phyloP scores from a whole-genome alignment of 2,797 vertebrate species.

The Dipus sagitta region DNA sequence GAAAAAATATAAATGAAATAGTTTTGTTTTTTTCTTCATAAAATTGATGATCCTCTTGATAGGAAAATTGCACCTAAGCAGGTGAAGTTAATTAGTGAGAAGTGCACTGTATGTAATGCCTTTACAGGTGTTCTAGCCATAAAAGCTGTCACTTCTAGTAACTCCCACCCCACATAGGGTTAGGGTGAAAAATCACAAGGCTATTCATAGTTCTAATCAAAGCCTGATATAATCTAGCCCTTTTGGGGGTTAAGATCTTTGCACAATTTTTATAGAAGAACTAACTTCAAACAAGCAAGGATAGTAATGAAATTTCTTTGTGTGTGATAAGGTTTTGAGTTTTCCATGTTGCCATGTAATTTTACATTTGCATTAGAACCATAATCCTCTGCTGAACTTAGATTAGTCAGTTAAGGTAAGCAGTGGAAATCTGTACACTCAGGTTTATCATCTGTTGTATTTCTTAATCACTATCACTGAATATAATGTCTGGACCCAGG shows the following conservation, averaged over 20 bases:
- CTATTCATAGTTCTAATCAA: background rate
- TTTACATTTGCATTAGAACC: background rate
- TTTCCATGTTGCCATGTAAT: background rate
- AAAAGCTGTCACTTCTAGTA: background rate
- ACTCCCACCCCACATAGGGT: background rate
- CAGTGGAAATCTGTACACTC: background rate
- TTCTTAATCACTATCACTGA: background rate
- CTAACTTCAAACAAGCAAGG: background rate
- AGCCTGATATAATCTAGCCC: background rate
- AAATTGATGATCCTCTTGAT: background rate
- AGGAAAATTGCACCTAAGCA: background rate
- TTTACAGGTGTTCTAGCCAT: background rate
- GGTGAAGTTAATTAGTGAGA: background rate
- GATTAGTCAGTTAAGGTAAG: background rate
- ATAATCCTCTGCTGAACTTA: background rate
- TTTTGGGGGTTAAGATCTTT: background rate
- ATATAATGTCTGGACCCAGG: background rate
- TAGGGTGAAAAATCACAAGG: background rate
- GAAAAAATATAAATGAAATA: background rate
- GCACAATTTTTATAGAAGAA: background rate
- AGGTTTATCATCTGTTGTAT: background rate
- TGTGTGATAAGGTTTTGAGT: background rate
- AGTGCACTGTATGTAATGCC: background rate
- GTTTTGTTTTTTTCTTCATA: background rate
- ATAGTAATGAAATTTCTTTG: background rate